These are phyloP conservation scores for Ophioninae sp. DNA, from an alignment of 2,888 invertebrate genomes.

Conservation along the genomic window DNA sequence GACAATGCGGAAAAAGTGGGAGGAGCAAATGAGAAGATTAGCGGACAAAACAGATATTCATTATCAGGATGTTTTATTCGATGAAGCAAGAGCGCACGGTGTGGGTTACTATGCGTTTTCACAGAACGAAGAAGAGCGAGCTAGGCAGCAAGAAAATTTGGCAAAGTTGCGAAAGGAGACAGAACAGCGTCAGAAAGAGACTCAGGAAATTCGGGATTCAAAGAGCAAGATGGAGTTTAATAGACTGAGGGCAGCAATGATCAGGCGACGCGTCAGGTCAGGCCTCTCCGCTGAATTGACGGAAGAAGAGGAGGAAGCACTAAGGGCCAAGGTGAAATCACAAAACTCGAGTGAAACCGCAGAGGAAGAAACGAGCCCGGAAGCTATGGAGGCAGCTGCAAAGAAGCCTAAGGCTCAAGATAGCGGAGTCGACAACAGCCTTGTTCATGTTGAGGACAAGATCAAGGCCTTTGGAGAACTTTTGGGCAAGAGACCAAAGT, in stretches of 20 bases:
- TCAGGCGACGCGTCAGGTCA: constrained; percentile 87
- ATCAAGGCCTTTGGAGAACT: constrained; percentile 76
- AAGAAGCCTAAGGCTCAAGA: constrained; percentile 49
- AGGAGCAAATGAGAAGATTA: constrained; percentile 89
- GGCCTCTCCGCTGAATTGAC: constrained; percentile 85
- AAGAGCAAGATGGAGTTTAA: constrained; percentile 87
- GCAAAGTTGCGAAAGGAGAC: constrained; percentile 88
- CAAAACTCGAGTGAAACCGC: constrained; percentile 40
- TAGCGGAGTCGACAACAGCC: constrained; percentile 66
- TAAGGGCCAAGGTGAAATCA: constrained; percentile 65
- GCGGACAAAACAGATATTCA: constrained; percentile 89
- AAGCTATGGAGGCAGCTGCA: constrained; percentile 51
- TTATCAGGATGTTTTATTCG: constrained; percentile 95
- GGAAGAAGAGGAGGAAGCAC: constrained; percentile 74
- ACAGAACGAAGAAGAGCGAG: constrained; percentile 90
- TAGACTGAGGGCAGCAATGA: constrained; percentile 87
- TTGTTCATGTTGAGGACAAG: constrained; percentile 74
- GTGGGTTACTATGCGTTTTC: constrained; percentile 96
- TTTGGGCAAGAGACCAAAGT: constrained; percentile 80
- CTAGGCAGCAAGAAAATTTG: constrained; percentile 91
- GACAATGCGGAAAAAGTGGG: constrained; percentile 92
- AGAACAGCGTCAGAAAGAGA: constrained; percentile 85
- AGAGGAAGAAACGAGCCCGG: constrained; percentile 55
- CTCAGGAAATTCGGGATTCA: constrained; percentile 84
- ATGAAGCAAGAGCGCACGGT: constrained; percentile 96